phyloP scores from a whole-genome alignment of 2,888 invertebrate species.

The Apodemia mormo region DNA sequence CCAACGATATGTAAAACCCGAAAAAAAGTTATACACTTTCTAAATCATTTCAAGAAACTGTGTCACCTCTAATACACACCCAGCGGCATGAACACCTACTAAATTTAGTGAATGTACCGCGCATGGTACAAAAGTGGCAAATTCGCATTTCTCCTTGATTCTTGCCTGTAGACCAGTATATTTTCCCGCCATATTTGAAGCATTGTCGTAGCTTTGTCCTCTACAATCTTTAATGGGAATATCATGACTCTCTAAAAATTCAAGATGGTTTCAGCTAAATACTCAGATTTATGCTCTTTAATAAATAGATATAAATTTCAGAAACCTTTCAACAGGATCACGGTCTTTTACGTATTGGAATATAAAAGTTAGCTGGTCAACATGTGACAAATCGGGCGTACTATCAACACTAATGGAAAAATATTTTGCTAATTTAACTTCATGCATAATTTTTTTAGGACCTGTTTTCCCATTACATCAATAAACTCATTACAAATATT shows the following conservation, averaged over 20 bases:
- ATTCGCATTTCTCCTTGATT: too few species aligned
- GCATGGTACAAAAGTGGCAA: not conserved
- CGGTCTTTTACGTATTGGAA: constrained; percentile 44
- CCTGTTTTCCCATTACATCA: constrained; percentile 43
- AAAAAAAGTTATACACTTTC: too few species aligned
- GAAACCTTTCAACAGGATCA: constrained; percentile 45
- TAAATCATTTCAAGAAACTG: too few species aligned
- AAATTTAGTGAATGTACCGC: constrained; percentile 31
- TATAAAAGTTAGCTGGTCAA: constrained; percentile 46
- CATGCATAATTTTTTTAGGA: constrained; percentile 39
- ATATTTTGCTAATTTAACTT: constrained; percentile 41
- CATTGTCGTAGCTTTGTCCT: constrained; percentile 46
- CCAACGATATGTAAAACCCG: too few species aligned
- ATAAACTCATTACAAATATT: constrained; percentile 48
- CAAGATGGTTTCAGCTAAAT: constrained; percentile 7
- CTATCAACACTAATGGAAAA: constrained; percentile 41
- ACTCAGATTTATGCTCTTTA: constrained; percentile 9
- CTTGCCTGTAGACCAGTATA: too few species aligned
- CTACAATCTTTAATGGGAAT: constrained; percentile 40
- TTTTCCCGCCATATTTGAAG: constrained; percentile 29
- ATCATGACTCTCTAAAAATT: constrained; percentile 30
- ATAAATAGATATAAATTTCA: constrained; percentile 33
- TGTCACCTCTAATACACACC: too few species aligned
- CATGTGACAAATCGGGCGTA: constrained; percentile 45
- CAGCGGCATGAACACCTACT: too few species aligned